Evolutionary conservation across 2,113 vertebrate species (phyloP).

Genomic region (Rhabdornis inornatus): DNA sequence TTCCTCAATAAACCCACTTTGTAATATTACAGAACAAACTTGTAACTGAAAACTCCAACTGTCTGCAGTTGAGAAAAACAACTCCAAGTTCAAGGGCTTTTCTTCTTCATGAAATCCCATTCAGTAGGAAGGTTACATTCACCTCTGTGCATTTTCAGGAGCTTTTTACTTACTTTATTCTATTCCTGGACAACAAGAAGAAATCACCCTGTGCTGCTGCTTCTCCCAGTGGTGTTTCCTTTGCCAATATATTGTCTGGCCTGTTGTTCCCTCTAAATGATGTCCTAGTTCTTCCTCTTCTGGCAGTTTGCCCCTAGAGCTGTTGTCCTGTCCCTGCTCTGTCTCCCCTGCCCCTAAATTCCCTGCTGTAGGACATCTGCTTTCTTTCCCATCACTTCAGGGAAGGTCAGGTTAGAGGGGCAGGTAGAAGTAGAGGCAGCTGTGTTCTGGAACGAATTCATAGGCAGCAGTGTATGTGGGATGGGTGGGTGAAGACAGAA

Average conservation of each 20-base stretch:
- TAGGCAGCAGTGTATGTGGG: neutral
- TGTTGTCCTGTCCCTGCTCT: neutral
- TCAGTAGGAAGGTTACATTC: neutral
- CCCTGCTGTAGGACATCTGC: neutral
- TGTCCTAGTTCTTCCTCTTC: neutral
- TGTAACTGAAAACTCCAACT: constrained; percentile 34
- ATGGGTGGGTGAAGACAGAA: neutral
- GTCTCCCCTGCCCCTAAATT: neutral
- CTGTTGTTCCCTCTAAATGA: neutral
- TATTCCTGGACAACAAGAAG: neutral
- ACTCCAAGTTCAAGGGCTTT: neutral
- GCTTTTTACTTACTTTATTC: neutral
- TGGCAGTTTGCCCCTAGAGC: neutral
- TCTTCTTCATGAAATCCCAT: neutral
- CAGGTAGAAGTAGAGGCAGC: neutral
- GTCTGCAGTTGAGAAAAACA: neutral
- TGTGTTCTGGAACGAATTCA: neutral
- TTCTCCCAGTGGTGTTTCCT: neutral
- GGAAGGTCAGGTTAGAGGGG: neutral
- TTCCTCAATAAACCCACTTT: constrained; percentile 49
- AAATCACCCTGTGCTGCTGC: neutral
- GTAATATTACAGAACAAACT: constrained; percentile 21
- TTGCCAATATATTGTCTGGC: neutral
- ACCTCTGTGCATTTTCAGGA: neutral
- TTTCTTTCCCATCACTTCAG: neutral